Evolutionary conservation across 2,113 vertebrate species (phyloP), one percentile per base, ranked within the genome.

Genomic region (Syngnathus scovelli): DNA sequence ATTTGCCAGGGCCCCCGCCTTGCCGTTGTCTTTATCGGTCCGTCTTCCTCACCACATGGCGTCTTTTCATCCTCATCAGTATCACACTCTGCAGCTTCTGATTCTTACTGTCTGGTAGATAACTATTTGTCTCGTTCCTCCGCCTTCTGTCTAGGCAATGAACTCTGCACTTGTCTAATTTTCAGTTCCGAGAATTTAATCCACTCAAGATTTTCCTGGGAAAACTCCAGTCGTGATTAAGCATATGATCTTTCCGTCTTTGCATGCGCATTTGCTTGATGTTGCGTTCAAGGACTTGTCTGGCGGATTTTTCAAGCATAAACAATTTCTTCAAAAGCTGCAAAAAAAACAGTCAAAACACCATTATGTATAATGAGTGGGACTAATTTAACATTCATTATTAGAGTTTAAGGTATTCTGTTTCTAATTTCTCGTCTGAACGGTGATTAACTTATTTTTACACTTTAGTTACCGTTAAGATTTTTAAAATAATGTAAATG

Each of bases 101-200:
- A 86, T 80, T 84, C 81, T 69, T 70, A 51, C 73, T 61, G 71
- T 66, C 41, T 33, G 64, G 46, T 73, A 82, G 83, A 87, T 86
- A 83, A 83, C 83, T 61, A 83, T 78, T 81, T 76, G 76, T 74
- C 72, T 79, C 72, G 79, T 76, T 46, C 74, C 70, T 52, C 43
- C 77, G 12, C 27, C 55, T 56, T 58, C 55, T 58, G 55, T 78
- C 72, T 71, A 68, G 79, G 77, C 85, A 84, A 83, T 86, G 87
- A 89, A 87, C 86, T 86, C 80, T 86, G 83, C 79, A 77, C 83
- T 84, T 81, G 74, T 88, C 76, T 80, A 80, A 82, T 85, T 78
- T 86, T 86, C 69, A 27, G 71, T 72, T 85, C 69, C 2, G 61
- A 77, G 78, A 79, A 74, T 76, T 83, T 85, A 87, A 86, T 86